These are phyloP conservation scores for Berghia stephanieae DNA, from an alignment of 1,140 invertebrate genomes.

Conservation along the genomic window DNA sequence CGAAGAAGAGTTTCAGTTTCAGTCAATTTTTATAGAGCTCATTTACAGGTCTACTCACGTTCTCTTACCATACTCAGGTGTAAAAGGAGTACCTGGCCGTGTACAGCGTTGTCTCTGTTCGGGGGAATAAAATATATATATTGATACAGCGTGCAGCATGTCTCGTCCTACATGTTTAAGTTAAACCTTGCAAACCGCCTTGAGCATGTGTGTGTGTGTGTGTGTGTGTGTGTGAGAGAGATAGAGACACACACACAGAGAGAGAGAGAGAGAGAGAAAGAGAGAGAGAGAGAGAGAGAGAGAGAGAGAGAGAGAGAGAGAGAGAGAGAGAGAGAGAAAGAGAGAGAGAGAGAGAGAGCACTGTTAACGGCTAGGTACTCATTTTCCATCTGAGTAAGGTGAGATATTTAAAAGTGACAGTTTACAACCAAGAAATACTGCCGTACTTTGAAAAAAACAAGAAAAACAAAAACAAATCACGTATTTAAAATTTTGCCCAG, in stretches of 20 bases:
- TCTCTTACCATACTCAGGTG: no score
- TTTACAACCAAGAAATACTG: background rate
- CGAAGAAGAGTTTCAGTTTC: no score
- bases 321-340: background rate
- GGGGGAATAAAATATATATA: no score
- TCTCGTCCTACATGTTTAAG: no score
- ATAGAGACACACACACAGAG: background rate
- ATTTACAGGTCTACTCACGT: no score
- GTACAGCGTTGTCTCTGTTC: no score
- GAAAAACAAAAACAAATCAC: background rate
- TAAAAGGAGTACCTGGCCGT: no score
- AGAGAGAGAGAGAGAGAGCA: background rate
- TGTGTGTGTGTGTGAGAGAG: background rate
- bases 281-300: conserved; percentile 18
- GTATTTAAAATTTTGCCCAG: no score
- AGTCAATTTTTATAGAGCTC: no score
- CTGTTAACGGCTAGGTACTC: background rate
- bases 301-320: background rate
- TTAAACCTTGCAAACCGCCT: no score
- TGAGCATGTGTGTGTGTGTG: conserved; percentile 8
- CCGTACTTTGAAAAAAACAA: background rate
- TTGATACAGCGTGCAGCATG: no score
- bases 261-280: conserved; percentile 22
- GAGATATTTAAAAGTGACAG: background rate
- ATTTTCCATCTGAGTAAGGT: background rate